These are phyloP conservation scores for Drosophila takahashii DNA, from an alignment of 1,140 invertebrate genomes.

Conservation along the genomic window DNA sequence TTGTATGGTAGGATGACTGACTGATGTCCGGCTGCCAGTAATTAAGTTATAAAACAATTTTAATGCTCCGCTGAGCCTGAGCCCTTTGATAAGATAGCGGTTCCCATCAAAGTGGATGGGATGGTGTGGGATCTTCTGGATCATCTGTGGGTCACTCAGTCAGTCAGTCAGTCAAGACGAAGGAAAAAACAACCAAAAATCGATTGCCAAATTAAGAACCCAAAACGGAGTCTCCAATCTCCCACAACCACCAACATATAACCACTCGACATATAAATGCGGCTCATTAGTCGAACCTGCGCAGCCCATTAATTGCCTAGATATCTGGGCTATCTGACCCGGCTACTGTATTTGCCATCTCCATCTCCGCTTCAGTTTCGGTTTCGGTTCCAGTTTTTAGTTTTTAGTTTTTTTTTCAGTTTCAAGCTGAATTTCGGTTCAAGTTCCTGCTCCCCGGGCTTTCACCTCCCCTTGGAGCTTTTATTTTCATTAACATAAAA, in stretches of 20 bases:
- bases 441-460: slow-evolving; percentile 41
- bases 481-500: slow-evolving; percentile 83
- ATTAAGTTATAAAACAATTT: slow-evolving; percentile 81
- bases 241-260: not conserved
- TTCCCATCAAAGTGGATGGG: slow-evolving; percentile 38
- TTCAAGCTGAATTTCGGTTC: slow-evolving; percentile 19
- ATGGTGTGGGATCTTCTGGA: slow-evolving; percentile 2
- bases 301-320: slow-evolving; percentile 65
- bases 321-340: slow-evolving; percentile 48
- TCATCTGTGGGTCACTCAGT: not conserved
- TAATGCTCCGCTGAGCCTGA: slow-evolving; percentile 50
- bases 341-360: slow-evolving; percentile 49
- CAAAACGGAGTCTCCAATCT: not conserved
- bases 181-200: not conserved
- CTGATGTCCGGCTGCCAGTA: slow-evolving; percentile 33
- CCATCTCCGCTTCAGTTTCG: not conserved
- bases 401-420: too few species aligned
- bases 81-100: slow-evolving; percentile 69
- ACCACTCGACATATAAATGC: slow-evolving; percentile 39
- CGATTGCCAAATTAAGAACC: slow-evolving; percentile 12
- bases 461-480: slow-evolving; percentile 65
- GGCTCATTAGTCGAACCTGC: slow-evolving; percentile 60
- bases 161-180: not conserved
- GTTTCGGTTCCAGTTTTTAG: slow-evolving; percentile 5
- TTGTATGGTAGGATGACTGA: slow-evolving; percentile 33